A percentile compares a stretch with the other conserved stretches of the same genome.
Conservation (phyloP, 2,797 vertebrate genomes). For the Menidia menidia region DNA sequence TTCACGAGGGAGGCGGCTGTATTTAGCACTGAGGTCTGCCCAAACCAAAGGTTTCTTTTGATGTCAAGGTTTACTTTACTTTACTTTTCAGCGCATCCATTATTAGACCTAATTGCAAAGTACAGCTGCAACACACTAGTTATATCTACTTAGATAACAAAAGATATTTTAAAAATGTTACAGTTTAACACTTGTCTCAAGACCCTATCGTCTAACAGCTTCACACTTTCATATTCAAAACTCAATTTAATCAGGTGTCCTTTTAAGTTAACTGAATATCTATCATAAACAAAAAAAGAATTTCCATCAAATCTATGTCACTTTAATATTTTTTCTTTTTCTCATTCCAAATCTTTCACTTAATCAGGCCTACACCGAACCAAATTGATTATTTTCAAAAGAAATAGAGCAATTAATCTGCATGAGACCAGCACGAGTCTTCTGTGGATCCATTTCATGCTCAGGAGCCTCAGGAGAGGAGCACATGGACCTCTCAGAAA, state of each 20-base stretch:
- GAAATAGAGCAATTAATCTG: conserved; percentile 70
- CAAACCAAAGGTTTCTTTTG: too few relatives aligned
- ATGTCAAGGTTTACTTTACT: too few relatives aligned
- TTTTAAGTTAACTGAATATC: neutral
- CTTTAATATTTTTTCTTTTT: conserved; percentile 17
- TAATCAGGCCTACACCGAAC: conserved; percentile 55
- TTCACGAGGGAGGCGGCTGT: too few relatives aligned
- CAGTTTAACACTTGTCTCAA: too few relatives aligned
- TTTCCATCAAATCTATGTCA: conserved; percentile 21
- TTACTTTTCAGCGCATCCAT: too few relatives aligned
- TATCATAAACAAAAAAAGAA: neutral
- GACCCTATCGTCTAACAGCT: neutral
- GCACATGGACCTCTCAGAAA: conserved; percentile 50
- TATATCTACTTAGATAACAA: too few relatives aligned
- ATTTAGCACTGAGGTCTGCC: too few relatives aligned
- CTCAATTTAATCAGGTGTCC: neutral
- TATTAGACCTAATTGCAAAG: too few relatives aligned
- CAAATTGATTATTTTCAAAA: conserved; percentile 72
- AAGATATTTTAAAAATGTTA: too few relatives aligned
- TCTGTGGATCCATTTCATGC: conserved; percentile 48
- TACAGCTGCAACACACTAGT: too few relatives aligned
- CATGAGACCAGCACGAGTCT: conserved; percentile 18
- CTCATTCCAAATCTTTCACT: conserved; percentile 29
- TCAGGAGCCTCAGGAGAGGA: conserved; percentile 40
- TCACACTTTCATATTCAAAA: too few relatives aligned